Conservation (phyloP, 1,140 invertebrate genomes). For the Anagrus nilaparvatae region DNA sequence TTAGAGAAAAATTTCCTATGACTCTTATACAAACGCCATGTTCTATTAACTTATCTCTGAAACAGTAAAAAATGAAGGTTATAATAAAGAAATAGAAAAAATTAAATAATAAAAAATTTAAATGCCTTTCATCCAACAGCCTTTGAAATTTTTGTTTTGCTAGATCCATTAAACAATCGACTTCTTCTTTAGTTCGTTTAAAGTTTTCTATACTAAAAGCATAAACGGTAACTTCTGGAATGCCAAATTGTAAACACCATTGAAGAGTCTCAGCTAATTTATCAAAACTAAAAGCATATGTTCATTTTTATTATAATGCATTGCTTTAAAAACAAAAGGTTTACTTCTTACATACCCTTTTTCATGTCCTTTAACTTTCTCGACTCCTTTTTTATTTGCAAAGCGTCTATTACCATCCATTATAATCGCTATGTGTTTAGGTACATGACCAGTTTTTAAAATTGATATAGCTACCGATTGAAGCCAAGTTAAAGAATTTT, state of each 20-base stretch:
- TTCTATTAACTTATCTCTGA: conserved; percentile 70
- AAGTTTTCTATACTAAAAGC: conserved; percentile 99
- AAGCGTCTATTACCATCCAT: conserved; percentile 98
- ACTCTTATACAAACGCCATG: conserved; percentile 80
- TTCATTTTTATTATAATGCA: conserved; percentile 4
- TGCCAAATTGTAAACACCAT: conserved; percentile 60
- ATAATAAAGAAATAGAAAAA: conserved; percentile 3
- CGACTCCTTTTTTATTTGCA: conserved; percentile 71
- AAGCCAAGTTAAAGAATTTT: conserved; percentile 61
- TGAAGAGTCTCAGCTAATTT: conserved; percentile 90
- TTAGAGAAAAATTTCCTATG: conserved; percentile 75
- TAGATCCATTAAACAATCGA: conserved; percentile 79
- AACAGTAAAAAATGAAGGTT: too few relatives aligned
- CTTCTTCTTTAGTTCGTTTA: conserved; percentile 86
- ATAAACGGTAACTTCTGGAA: conserved; percentile 92
- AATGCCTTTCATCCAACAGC: conserved; percentile 75
- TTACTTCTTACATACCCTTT: conserved; percentile 60
- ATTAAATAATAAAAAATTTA: conserved; percentile 12
- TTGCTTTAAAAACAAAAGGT: not conserved
- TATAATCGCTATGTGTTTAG: conserved; percentile 89
- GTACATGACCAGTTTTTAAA: conserved; percentile 72
- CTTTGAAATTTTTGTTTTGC: conserved; percentile 79
- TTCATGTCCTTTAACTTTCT: conserved; percentile 74
- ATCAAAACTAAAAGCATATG: conserved; percentile 57
- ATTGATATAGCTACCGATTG: conserved; percentile 69